phyloP scores from a whole-genome alignment of 2,888 invertebrate genomes.

The Theretra japonica region DNA sequence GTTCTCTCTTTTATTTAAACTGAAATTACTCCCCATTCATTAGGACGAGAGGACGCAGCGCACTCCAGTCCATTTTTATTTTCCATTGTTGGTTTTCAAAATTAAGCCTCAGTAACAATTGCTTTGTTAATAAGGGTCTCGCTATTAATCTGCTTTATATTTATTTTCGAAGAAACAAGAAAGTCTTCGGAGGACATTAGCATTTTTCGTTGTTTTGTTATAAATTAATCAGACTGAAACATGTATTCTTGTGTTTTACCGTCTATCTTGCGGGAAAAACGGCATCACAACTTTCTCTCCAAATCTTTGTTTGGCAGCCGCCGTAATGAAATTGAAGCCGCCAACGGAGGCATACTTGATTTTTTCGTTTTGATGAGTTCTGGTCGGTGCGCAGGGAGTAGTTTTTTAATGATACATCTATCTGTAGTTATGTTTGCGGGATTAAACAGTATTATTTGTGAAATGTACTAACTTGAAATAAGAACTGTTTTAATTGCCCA shows the following conservation, averaged over 20 bases:
- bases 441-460: background rate
- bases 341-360: conserved; percentile 22
- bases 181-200: conserved; percentile 52
- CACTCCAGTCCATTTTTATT: conserved; percentile 77
- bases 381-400: background rate
- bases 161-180: conserved; percentile 58
- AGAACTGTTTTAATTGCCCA: background rate
- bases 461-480: background rate
- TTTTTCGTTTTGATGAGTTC: conserved; percentile 15
- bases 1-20: conserved; percentile 80
- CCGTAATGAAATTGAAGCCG: conserved; percentile 27
- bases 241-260: conserved; percentile 37
- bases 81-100: conserved; percentile 82
- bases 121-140: conserved; percentile 79
- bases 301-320: conserved; percentile 27
- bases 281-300: conserved; percentile 20
- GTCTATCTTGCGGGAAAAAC: conserved; percentile 18
- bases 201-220: conserved; percentile 47
- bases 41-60: conserved; percentile 72
- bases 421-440: background rate
- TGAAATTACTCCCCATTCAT: conserved; percentile 82
- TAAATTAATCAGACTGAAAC: conserved; percentile 53
- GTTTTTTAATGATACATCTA: background rate
- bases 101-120: conserved; percentile 80
- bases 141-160: conserved; percentile 70